Conservation (phyloP, 2,888 invertebrate genomes). For the Sicus ferrugineus region DNA sequence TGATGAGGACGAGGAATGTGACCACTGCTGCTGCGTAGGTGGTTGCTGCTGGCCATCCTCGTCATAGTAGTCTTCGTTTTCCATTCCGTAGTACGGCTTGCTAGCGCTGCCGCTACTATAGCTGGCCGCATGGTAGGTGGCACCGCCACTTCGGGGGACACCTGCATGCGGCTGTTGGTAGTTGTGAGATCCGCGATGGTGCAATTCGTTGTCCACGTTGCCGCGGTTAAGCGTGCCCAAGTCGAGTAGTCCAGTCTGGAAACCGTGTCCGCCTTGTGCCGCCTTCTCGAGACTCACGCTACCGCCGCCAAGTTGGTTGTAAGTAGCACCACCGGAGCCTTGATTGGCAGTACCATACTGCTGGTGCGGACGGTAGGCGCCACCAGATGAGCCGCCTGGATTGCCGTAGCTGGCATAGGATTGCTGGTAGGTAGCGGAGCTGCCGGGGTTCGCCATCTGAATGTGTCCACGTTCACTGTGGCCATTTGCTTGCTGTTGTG, state of each 20-base stretch:
- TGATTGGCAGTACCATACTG: slow-evolving; percentile 34
- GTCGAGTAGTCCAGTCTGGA: slow-evolving; percentile 57
- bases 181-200: slow-evolving; percentile 41
- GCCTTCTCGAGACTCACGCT: slow-evolving; percentile 45
- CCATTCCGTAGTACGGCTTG: slow-evolving; percentile 42
- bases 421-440: slow-evolving; percentile 38
- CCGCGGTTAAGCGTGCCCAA: slow-evolving; percentile 53
- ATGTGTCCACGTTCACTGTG: slow-evolving; percentile 54
- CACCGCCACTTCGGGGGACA: slow-evolving; percentile 34
- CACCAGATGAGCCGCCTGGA: slow-evolving; percentile 34
- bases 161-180: slow-evolving; percentile 40
- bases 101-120: slow-evolving; percentile 41
- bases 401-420: slow-evolving; percentile 34
- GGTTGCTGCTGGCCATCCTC: slow-evolving; percentile 44
- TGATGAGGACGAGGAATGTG: slow-evolving; percentile 38
- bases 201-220: slow-evolving; percentile 61
- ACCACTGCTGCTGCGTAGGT: slow-evolving; percentile 35
- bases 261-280: slow-evolving; percentile 52
- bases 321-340: slow-evolving; percentile 39
- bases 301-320: slow-evolving; percentile 29
- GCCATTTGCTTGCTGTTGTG: slow-evolving; percentile 23
- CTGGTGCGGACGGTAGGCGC: slow-evolving; percentile 38
- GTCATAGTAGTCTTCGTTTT: slow-evolving; percentile 58
- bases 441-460: slow-evolving; percentile 52
- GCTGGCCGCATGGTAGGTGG: slow-evolving; percentile 38